These are phyloP conservation scores for Melipona bicolor DNA, from an alignment of 2,888 invertebrate species.

Conservation along the genomic window DNA sequence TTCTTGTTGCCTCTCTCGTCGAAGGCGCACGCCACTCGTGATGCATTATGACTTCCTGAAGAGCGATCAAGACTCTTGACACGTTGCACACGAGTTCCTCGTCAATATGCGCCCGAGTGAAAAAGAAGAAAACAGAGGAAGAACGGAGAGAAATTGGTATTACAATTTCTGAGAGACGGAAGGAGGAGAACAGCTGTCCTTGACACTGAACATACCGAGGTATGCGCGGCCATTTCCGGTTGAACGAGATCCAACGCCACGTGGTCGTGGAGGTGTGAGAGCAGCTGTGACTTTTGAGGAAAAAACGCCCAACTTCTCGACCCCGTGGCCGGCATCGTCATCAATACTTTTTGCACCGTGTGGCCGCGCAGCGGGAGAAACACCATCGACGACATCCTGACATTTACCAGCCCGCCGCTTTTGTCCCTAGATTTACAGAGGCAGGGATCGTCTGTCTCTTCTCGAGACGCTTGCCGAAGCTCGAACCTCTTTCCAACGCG, in stretches of 20 bases:
- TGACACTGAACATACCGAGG: constrained; percentile 70
- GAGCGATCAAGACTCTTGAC: constrained; percentile 57
- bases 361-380: constrained; percentile 51
- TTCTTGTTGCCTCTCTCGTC: not conserved
- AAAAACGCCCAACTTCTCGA: constrained; percentile 41
- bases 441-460: not conserved
- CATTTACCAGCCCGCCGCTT: constrained; percentile 59
- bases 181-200: constrained; percentile 70
- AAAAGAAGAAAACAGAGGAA: constrained; percentile 1
- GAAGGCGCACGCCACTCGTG: constrained; percentile 32
- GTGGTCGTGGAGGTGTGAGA: constrained; percentile 59
- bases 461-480: not conserved
- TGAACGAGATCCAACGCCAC: constrained; percentile 54
- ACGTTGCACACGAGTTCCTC: constrained; percentile 51
- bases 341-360: constrained; percentile 50
- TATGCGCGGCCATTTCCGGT: constrained; percentile 64
- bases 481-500: not conserved
- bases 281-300: constrained; percentile 65
- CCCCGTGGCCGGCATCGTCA: constrained; percentile 39
- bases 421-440: constrained; percentile 59
- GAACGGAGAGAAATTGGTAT: constrained; percentile 48
- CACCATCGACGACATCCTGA: constrained; percentile 67
- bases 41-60: constrained; percentile 65
- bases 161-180: constrained; percentile 40
- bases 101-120: constrained; percentile 25